Conservation (phyloP, 2,113 vertebrate genomes). For the Sardina pilchardus region DNA sequence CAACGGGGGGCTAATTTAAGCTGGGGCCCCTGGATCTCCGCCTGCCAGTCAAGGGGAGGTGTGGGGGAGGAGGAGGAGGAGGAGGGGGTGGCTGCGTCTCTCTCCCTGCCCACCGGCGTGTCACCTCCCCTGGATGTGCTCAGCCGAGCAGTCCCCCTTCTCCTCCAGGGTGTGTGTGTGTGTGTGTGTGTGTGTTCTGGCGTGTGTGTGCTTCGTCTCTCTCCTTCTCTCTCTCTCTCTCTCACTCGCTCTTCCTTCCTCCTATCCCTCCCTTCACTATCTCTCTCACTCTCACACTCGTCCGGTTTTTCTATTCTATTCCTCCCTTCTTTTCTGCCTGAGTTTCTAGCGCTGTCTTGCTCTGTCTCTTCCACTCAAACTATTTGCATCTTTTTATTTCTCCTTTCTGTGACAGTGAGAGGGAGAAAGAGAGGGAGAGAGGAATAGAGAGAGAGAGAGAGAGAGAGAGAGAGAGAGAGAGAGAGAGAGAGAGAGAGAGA, state of each 20-base stretch:
- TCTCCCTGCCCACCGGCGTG: conserved; percentile 29
- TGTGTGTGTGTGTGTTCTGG: no score
- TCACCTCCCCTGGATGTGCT: conserved; percentile 34
- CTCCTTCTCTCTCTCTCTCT: neutral
- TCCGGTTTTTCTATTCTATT: neutral
- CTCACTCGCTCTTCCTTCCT: neutral
- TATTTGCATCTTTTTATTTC: neutral
- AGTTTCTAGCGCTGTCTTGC: neutral
- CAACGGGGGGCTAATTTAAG: neutral
- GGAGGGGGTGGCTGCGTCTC: conserved; percentile 13
- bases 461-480: no score
- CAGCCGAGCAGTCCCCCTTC: conserved; percentile 25
- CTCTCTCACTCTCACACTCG: neutral
- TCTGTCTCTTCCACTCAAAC: neutral
- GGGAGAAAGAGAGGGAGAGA: no score
- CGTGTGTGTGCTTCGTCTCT: neutral
- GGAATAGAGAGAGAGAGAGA: no score
- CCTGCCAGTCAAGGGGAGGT: conserved; percentile 24
- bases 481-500: no score
- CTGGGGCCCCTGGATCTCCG: conserved; percentile 30
- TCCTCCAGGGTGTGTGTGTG: conserved; percentile 30
- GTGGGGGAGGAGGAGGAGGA: conserved; percentile 26
- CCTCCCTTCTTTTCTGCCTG: neutral
- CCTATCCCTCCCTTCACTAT: neutral
- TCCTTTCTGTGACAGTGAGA: neutral